Evolutionary conservation across 1,140 invertebrate species (phyloP), one percentile per base, ranked within the genome.

Genomic region (Dryas iulia): DNA sequence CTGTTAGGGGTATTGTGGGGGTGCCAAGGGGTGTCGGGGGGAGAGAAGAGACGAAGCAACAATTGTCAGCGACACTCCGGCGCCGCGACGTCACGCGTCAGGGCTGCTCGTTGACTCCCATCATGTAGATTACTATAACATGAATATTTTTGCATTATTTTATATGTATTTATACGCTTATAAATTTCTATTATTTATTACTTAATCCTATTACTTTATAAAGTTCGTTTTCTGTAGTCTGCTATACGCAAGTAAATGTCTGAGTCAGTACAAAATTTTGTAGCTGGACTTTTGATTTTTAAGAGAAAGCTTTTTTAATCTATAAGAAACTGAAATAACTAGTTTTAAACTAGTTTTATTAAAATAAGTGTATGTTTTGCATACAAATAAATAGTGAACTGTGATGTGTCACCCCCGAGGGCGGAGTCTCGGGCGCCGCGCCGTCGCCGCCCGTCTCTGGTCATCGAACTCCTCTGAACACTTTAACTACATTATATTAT

Each of bases 21-120:
- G 58, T 26, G 35, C 24, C n/a, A 66, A 31, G 26, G 8, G 14
- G 7, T 10, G 39, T 23, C 28, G 47, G 33, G 61, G 21, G 23
- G n/a, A 23, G 35, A n/a, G 26, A 11, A 39, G 57, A 59, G 57
- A 64, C 47, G 39, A 56, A 14, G 82, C 82, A 83, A 82, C 82
- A 82, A 82, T 78, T 82, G 75, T 10, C 54, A 61, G 69, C 82
- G 82, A 75, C 82, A 78, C 71, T 73, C 75, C 54, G 82, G 79
- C 82, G 82, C 79, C 82, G 21, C 14, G 28, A 14, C 4, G 28
- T 23, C 39, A 39, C 30, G 14, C 23, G 10, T 8, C 54, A 73
- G 66, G 73, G 76, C 10, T 73, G 71, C 39, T 39, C 2, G 12
- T 39, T 47, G 14, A 47, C 18, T 7, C 8, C 18, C 39, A 10